Evolutionary conservation across 2,797 vertebrate genomes (phyloP), one percentile per base, ranked within the genome.

Genomic region (Semaprochilodus insignis): DNA sequence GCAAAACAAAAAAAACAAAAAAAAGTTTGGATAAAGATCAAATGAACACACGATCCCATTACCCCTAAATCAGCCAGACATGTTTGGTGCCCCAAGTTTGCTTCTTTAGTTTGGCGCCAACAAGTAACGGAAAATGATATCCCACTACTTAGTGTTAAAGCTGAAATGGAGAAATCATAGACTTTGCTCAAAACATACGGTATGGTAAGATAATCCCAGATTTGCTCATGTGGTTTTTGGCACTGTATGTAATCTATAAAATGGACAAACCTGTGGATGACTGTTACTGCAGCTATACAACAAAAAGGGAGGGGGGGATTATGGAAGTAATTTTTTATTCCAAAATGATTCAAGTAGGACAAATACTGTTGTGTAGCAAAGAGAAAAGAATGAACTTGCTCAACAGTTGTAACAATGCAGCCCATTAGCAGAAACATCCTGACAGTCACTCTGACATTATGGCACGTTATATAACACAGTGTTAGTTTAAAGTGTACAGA

Each of bases 401-500:
- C 8, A 66, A 21, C 6, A 48, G n/a, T 16, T 51, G 1, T 31
- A 19, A 54, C 15, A n/a, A 19, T 2, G 44, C n/a, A 72, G 48
- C 17, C 16, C 1, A 54, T 6, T 27, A 54, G 27, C 14, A 48
- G 67, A 54, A 54, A 72, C 52, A 31, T 54, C 70, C n/a, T 73
- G 23, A 54, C 48, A 72, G 13, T 27, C 51, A 73, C 51, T 52
- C 31, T 31, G 67, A 44, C 51, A 17, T 54, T 73, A 73, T 73
- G 70, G 48, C 25, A 54, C 16, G 31, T 71, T 52, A 31, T 31
- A 54, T 70, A 15, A 13, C 25, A 27, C 40, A 44, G 5, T 44
- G 40, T 44, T 44, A 10, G 40, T 44, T 44, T 44, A 6, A 21
- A 48, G 67, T 48, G 23, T 40, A 48, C 67, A 70, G n/a, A 14